Evolutionary conservation across 1,140 invertebrate species (phyloP), one percentile per base, ranked within the genome.

Genomic region (Calliphora vicina): DNA sequence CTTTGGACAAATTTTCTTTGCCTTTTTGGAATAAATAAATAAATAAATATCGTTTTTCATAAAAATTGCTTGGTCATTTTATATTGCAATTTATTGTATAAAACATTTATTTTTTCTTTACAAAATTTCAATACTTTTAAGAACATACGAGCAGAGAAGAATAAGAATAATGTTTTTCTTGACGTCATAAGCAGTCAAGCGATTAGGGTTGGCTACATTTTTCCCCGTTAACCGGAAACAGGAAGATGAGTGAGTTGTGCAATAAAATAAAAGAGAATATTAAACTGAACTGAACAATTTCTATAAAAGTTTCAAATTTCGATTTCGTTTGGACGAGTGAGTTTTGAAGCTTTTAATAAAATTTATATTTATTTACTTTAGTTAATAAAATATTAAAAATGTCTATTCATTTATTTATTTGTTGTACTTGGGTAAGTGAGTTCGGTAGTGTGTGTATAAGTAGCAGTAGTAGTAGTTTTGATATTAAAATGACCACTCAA

Each of bases 61-160:
- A 81, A 81, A 57, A 81, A 81, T 81, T 81, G 80, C 80, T 67
- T 61, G 80, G 80, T 67, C 50, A 71, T 81, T 29, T 61, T 80
- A 61, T 80, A 80, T 80, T 80, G 78, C 78, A 50, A 61, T 80
- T 45, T 80, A 29, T 29, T 73, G 23, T 50, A 50, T 50, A 50
- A 17, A 50, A 50, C 15, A 50, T 35, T 35, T 17, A 50, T 50
- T 50, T 13, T 50, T 50, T 50, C 12, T 50, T 35, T 5, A 6
- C 35, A 35, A 35, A n/a, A 35, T 35, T 35, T 35, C 35, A 50
- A 50, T 50, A 50, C 45, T 50, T 50, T 13, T 67, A 25, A 67
- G 57, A 67, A 8, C 6, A 23, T 67, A 10, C 15, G n/a, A 17
- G n/a, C 50, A n/a, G n/a, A 23, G 8, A 23, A 20, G 23, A 67